These are phyloP conservation scores for Solea senegalensis DNA, from an alignment of 2,113 vertebrate species.

Conservation along the genomic window DNA sequence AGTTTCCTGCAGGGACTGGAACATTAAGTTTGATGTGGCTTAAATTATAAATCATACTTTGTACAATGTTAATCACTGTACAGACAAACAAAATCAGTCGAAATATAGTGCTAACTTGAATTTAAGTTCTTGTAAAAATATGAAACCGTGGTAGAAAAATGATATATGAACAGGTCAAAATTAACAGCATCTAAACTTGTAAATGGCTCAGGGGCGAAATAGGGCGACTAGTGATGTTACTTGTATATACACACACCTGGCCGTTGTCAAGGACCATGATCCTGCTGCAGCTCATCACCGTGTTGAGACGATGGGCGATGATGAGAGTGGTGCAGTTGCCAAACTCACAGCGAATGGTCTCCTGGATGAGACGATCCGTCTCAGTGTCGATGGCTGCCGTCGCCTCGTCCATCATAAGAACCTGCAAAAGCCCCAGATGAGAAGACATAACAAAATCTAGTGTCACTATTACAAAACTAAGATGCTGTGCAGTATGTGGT, in stretches of 20 bases:
- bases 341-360: conserved; percentile 91
- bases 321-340: conserved; percentile 93
- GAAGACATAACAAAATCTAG: background rate
- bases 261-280: conserved; percentile 96
- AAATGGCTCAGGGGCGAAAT: background rate
- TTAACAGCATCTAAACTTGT: too few relatives aligned
- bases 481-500: background rate
- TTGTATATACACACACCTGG: conserved; percentile 82
- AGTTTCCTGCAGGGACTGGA: conserved; percentile 1
- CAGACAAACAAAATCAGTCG: background rate
- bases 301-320: conserved; percentile 95
- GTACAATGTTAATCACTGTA: background rate
- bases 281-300: conserved; percentile 92
- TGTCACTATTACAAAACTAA: background rate
- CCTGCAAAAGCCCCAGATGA: conserved; percentile 71
- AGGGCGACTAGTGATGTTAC: background rate
- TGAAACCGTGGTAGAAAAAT: too few relatives aligned
- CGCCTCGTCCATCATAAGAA: conserved; percentile 94
- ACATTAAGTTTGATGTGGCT: background rate
- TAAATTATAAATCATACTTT: background rate
- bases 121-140: background rate
- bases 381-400: conserved; percentile 96
- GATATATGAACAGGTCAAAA: too few relatives aligned
- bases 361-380: conserved; percentile 92
- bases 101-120: background rate